Base-by-base conservation (phyloP, 35 echinoderm and acorn worm species). In the Holothuria glaberrima region DNA sequence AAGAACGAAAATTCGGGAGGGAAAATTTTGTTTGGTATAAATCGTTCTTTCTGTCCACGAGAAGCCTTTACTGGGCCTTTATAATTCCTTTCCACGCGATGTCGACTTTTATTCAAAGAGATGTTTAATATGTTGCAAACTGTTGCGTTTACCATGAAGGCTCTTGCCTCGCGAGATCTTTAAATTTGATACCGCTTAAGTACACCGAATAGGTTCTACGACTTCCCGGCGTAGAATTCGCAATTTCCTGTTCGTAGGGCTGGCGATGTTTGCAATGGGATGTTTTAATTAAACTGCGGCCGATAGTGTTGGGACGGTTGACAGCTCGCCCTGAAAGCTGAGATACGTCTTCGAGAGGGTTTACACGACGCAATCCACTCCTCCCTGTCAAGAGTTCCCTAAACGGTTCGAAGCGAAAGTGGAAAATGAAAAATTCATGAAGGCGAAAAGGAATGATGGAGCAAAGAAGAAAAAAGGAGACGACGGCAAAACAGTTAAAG, bases 381-480 rank as follows among this genome's bases (percentile, higher is more conserved):
- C 74, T 78, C 38, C 30, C 56, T 63, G 80, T 58, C 54, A 61
- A 63, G 80, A 84, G 80, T 84, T 84, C 54, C 80, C 80, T 28
- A 84, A 84, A 84, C 80, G 59, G 57, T 61, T 63, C 57, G 54
- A 33, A 63, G 29, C 27, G 56, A 38, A 56, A 84, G 80, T 84
- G 80, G 80, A 63, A 84, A 84, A 84, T 84, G 80, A 84, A 84
- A 84, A 84, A 84, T 84, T 84, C 80, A 84, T 84, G 80, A 63
- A 61, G 80, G 80, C 80, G 80, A 29, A 84, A 61, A 84, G 30
- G 48, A 63, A 56, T 22, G 80, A 59, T 20, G 56, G 30, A 54
- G 19, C 6, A 75, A 34, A 38, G 34, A n/a, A 69, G 21, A 21
- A 75, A 75, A 38, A 75, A 75, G n/a, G 44, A 38, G 44, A 75